Percentiles rank a stretch among this genome's conserved stretches.
Evolutionary conservation across 2,888 invertebrate genomes (phyloP).

Genomic region (Amphipoea oculea): DNA sequence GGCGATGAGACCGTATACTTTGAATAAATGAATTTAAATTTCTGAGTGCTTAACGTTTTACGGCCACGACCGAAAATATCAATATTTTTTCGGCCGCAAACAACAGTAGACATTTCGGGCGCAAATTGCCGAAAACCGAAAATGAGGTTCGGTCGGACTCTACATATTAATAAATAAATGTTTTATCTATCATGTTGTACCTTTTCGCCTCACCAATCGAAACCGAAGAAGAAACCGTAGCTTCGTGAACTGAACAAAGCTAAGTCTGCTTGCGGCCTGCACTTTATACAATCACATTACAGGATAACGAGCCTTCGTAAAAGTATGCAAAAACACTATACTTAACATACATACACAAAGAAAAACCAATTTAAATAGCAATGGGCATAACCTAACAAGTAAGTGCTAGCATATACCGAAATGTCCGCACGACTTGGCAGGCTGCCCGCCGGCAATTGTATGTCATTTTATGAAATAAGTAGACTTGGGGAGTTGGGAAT

Average conservation of each 20-base stretch:
- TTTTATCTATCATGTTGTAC: not conserved
- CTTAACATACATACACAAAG: not conserved
- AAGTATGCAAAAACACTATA: not conserved
- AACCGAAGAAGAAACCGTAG: too few relatives aligned
- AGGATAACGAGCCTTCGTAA: not conserved
- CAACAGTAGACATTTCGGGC: not conserved
- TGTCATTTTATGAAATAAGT: constrained; percentile 9
- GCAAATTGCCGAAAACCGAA: not conserved
- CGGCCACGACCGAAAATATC: too few relatives aligned
- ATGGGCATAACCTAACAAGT: not conserved
- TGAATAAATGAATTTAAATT: too few relatives aligned
- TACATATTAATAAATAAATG: not conserved
- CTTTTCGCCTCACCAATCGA: not conserved
- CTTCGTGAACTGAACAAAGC: not conserved
- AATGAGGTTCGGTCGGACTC: not conserved
- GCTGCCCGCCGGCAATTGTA: not conserved
- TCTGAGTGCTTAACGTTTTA: too few relatives aligned
- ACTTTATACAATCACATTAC: not conserved
- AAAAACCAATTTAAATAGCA: not conserved
- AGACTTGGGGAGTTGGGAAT: not conserved
- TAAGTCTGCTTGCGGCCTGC: not conserved
- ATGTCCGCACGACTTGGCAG: constrained; percentile 2
- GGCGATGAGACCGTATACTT: too few relatives aligned
- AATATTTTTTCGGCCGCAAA: not conserved
- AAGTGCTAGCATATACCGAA: not conserved